phyloP scores from a whole-genome alignment of 2,113 vertebrate genomes.

The Emydura subglobosa region DNA sequence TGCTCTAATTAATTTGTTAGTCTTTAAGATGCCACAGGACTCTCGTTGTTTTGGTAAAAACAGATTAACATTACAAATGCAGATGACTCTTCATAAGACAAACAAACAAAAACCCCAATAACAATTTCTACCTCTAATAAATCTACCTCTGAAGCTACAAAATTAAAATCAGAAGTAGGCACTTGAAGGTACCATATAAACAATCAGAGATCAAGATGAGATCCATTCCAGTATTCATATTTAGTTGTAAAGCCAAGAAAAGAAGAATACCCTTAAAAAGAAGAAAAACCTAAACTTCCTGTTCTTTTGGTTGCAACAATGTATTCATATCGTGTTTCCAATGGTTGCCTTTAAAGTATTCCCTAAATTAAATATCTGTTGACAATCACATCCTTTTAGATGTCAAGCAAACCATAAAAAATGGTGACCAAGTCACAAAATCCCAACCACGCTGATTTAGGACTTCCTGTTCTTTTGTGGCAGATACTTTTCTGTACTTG shows the following conservation, averaged over 20 bases:
- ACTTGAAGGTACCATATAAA: background rate
- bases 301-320: background rate
- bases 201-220: constrained; percentile 13
- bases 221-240: background rate
- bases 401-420: constrained; percentile 2
- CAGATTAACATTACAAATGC: background rate
- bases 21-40: too few species aligned
- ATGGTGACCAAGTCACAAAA: background rate
- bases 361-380: background rate
- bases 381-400: background rate
- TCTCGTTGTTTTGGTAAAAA: too few species aligned
- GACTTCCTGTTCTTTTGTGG: background rate
- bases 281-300: background rate
- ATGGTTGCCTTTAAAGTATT: background rate
- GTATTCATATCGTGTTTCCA: background rate
- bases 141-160: background rate
- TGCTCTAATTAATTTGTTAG: too few species aligned
- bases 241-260: background rate
- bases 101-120: accelerated
- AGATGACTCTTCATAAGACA: accelerated
- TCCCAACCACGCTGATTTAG: background rate
- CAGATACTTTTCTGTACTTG: background rate
- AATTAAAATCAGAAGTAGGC: background rate
- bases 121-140: background rate
- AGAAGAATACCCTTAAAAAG: background rate